These are phyloP conservation scores for Calosoma granatense DNA, from an alignment of 1,140 invertebrate species.

Conservation along the genomic window DNA sequence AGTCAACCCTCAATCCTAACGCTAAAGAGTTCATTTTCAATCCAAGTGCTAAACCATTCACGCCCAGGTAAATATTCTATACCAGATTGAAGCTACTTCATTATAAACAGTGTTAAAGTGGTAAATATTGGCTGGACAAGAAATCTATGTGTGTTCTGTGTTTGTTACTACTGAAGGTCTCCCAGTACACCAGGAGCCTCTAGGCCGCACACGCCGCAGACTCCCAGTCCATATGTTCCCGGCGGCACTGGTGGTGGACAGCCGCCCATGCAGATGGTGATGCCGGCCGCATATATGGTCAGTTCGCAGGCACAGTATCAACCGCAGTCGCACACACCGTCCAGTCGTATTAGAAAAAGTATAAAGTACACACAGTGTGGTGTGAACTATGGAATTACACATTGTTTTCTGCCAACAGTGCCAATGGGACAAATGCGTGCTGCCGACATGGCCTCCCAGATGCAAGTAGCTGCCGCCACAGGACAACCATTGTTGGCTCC, in stretches of 20 bases:
- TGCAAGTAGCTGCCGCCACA: constrained; percentile 66
- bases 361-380: constrained; percentile 16
- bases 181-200: constrained; percentile 55
- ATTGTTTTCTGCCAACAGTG: constrained; percentile 31
- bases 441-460: constrained; percentile 55
- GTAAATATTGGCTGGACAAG: no score
- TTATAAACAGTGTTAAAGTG: no score
- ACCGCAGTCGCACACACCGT: constrained; percentile 28
- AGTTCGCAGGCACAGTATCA: constrained; percentile 30
- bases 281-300: constrained; percentile 27
- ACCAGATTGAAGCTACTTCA: constrained; percentile 16
- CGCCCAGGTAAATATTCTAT: constrained; percentile 40
- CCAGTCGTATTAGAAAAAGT: constrained; percentile 30
- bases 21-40: constrained; percentile 78
- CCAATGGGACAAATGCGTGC: constrained; percentile 46
- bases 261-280: constrained; percentile 36
- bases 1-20: constrained; percentile 76
- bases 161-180: constrained; percentile 35
- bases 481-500: constrained; percentile 75
- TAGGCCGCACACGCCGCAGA: constrained; percentile 76
- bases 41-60: constrained; percentile 76
- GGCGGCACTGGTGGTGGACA: constrained; percentile 23
- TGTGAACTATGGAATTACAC: constrained; percentile 2
- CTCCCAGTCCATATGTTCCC: constrained; percentile 41
- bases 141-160: no score